Conservation (phyloP, 2,888 invertebrate species). For the Cordilura impudica region DNA sequence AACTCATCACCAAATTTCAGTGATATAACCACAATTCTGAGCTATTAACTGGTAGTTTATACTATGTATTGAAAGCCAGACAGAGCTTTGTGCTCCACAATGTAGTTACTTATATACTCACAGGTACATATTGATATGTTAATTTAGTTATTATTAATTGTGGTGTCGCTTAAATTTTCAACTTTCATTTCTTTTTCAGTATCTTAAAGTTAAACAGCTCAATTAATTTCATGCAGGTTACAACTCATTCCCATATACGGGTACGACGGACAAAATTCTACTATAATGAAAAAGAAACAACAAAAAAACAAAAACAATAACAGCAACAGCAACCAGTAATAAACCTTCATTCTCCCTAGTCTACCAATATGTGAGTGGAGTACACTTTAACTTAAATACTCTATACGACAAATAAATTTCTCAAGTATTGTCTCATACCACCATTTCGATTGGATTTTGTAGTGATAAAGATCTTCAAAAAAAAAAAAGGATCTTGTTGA, state of each 20-base stretch:
- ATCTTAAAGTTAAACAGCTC: slow-evolving; percentile 65
- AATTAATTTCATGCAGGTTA: slow-evolving; percentile 64
- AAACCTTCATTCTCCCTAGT: slow-evolving; percentile 7
- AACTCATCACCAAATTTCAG: too few relatives aligned
- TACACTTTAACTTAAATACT: slow-evolving; percentile 23
- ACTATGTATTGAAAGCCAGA: too few relatives aligned
- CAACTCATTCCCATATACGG: slow-evolving; percentile 53
- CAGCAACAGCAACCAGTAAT: slow-evolving; percentile 24
- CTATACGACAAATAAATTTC: slow-evolving; percentile 38
- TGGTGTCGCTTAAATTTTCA: slow-evolving; percentile 71
- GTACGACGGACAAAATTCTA: not conserved
- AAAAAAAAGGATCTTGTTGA: slow-evolving; percentile 74
- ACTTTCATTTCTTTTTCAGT: slow-evolving; percentile 71
- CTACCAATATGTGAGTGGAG: not conserved
- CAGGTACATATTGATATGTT: slow-evolving; percentile 54
- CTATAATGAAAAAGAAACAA: not conserved
- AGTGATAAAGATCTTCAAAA: slow-evolving; percentile 73
- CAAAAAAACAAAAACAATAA: not conserved
- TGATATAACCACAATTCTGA: too few relatives aligned
- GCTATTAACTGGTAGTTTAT: too few relatives aligned
- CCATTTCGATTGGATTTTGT: slow-evolving; percentile 49
- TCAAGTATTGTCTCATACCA: slow-evolving; percentile 59
- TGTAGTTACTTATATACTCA: not conserved
- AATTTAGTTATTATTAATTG: slow-evolving; percentile 71
- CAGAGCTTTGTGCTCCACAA: too few relatives aligned